Percentiles rank a stretch among this genome's conserved stretches.
Evolutionary conservation across 2,888 invertebrate genomes (phyloP).

Genomic region (Dynastes maya): DNA sequence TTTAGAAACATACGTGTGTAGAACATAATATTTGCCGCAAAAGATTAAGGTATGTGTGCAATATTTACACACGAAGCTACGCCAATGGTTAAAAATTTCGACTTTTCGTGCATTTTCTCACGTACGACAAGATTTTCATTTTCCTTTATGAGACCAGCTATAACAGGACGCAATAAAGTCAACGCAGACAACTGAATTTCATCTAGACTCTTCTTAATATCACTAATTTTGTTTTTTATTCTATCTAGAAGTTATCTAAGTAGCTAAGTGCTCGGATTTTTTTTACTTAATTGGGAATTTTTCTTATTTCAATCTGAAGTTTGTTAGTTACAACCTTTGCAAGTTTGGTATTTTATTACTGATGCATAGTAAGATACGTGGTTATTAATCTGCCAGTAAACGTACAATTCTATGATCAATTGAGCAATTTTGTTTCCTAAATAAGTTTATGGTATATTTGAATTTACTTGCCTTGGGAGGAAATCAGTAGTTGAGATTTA

Average conservation of each 20-base stretch:
- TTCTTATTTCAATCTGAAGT: too few species aligned
- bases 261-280: background rate
- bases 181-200: background rate
- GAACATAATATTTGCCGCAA: slow-evolving; percentile 8
- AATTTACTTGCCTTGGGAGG: too few species aligned
- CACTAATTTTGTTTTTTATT: background rate
- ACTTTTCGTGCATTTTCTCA: slow-evolving; percentile 36
- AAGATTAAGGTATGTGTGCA: slow-evolving; percentile 13
- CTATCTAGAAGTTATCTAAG: background rate
- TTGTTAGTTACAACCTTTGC: too few species aligned
- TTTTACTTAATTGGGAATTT: too few species aligned
- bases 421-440: too few species aligned
- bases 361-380: too few species aligned
- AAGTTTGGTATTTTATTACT: too few species aligned
- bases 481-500: too few species aligned
- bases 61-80: slow-evolving; percentile 24
- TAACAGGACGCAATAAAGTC: background rate
- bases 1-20: background rate
- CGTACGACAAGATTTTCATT: slow-evolving; percentile 29
- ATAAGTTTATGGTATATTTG: too few species aligned
- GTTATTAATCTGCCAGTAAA: too few species aligned
- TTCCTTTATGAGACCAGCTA: background rate
- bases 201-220: slow-evolving; percentile 10
- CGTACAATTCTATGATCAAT: too few species aligned
- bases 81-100: slow-evolving; percentile 22